A percentile compares a stretch with the other conserved stretches of the same genome.
These are phyloP conservation scores for Luffia ferchaultella DNA, from an alignment of 2,888 invertebrate species.

Conservation along the genomic window DNA sequence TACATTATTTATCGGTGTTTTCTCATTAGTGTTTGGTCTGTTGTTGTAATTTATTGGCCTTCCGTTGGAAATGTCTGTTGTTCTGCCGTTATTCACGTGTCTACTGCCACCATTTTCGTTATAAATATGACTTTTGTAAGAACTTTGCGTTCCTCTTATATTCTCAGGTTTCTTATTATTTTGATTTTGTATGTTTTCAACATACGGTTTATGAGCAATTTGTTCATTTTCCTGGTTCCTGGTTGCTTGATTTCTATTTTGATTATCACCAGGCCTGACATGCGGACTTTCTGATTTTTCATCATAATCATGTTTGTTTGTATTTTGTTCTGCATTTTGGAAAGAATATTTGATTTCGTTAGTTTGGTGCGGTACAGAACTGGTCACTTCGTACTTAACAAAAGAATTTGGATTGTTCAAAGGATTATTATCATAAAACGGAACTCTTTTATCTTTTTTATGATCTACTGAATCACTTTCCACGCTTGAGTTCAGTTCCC, in stretches of 20 bases:
- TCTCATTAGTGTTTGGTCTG: neutral
- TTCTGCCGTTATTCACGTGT: too few species aligned
- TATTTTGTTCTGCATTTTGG: neutral
- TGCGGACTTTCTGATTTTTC: neutral
- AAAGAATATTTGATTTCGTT: neutral
- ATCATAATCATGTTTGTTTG: neutral
- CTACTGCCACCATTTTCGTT: too few species aligned
- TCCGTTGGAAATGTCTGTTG: too few species aligned
- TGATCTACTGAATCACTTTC: neutral
- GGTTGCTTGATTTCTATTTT: conserved; percentile 9
- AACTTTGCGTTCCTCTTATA: too few species aligned
- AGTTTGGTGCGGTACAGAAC: neutral
- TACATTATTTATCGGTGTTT: neutral
- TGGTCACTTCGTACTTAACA: neutral
- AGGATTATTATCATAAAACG: conserved; percentile 1
- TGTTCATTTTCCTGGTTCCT: neutral
- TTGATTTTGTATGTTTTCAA: too few species aligned
- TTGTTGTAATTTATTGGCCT: too few species aligned
- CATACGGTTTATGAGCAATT: too few species aligned
- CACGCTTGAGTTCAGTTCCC: neutral
- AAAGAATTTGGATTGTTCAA: neutral
- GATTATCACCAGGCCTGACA: conserved; percentile 10
- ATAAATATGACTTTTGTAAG: too few species aligned
- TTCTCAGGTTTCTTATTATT: too few species aligned
- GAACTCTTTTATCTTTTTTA: conserved; percentile 1